Evolutionary conservation across 2,888 invertebrate species (phyloP).

Genomic region (Ennomos quercinarius): DNA sequence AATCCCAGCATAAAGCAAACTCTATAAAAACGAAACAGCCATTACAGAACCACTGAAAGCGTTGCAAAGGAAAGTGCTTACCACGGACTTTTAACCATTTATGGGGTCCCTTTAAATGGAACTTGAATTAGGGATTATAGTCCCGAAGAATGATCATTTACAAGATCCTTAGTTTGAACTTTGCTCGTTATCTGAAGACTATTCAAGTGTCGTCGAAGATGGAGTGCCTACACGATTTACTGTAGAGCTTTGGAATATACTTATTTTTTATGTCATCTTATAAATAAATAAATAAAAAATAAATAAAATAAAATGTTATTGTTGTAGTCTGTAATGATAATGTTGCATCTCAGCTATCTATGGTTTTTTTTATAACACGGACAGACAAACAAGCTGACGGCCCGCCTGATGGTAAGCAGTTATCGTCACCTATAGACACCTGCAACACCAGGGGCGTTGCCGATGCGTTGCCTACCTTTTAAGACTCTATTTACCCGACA

Average conservation of each 20-base stretch:
- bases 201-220: conserved; percentile 44
- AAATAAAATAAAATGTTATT: no score
- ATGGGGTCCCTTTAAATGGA: conserved; percentile 45
- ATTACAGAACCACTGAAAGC: conserved; percentile 27
- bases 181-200: conserved; percentile 54
- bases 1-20: conserved; percentile 15
- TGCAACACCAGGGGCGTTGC: no score
- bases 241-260: not conserved
- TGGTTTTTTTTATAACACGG: no score
- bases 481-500: no score
- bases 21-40: conserved; percentile 28
- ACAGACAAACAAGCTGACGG: no score
- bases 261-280: not conserved
- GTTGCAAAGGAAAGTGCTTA: conserved; percentile 27
- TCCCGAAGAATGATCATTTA: conserved; percentile 55
- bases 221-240: conserved; percentile 46
- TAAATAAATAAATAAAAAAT: no score
- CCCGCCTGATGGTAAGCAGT: no score
- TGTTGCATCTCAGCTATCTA: not conserved
- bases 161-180: conserved; percentile 57
- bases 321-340: no score
- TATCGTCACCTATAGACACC: no score
- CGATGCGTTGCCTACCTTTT: no score
- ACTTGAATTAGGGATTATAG: conserved; percentile 57
- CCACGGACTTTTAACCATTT: conserved; percentile 31